phyloP scores from a whole-genome alignment of 37 sponge, comb jelly and placozoan species.

The Ephydatia muelleri region DNA sequence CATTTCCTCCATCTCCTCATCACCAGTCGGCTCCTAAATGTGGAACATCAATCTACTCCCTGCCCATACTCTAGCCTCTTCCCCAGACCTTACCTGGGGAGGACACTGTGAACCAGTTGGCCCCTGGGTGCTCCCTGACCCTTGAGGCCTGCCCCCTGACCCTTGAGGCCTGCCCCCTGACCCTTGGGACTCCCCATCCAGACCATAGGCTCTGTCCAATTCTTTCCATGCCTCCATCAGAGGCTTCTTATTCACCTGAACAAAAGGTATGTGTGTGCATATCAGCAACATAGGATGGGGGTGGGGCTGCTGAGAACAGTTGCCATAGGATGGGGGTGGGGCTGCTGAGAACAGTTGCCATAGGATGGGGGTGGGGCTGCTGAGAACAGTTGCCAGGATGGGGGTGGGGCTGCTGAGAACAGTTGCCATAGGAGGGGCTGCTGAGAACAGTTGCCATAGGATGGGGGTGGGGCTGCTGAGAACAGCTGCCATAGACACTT shows the following conservation, averaged over 20 bases:
- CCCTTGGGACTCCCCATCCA: not conserved
- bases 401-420: not conserved
- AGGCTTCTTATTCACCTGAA: not conserved
- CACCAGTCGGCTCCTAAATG: not conserved
- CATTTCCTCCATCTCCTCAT: not conserved
- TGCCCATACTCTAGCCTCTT: too few relatives aligned
- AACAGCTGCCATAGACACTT: too few relatives aligned
- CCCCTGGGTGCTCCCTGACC: not conserved
- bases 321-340: too few relatives aligned
- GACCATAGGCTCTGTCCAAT: not conserved
- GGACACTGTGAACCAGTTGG: not conserved
- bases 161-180: not conserved
- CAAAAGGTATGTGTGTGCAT: not conserved
- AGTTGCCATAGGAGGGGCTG: too few relatives aligned
- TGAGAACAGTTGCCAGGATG: too few relatives aligned
- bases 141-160: not conserved
- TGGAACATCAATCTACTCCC: too few relatives aligned
- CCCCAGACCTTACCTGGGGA: not conserved
- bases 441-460: not conserved
- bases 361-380: too few relatives aligned
- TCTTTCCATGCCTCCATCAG: constrained; percentile 8
- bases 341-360: too few relatives aligned
- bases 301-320: not conserved
- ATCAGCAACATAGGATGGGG: not conserved
- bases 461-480: too few relatives aligned